phyloP scores from a whole-genome alignment of 2,888 invertebrate species.

The Gastrophysa polygoni region DNA sequence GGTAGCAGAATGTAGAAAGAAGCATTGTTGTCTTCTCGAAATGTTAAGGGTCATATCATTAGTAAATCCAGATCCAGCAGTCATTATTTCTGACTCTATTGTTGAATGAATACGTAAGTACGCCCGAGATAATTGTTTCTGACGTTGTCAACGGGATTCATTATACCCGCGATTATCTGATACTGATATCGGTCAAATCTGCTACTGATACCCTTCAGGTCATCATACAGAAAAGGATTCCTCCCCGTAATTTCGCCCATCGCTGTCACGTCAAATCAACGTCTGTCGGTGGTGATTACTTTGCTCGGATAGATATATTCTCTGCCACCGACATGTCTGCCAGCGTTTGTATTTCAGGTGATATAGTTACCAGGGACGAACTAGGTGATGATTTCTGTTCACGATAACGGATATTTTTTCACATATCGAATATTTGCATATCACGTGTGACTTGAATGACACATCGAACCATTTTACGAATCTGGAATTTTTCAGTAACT shows the following conservation, averaged over 20 bases:
- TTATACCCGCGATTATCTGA: constrained; percentile 10
- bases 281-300: constrained; percentile 7
- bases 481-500: no score
- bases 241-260: constrained; percentile 4
- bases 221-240: background rate
- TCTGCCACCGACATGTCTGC: background rate
- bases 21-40: no score
- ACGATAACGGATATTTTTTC: no score
- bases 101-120: no score
- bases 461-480: no score
- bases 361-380: background rate
- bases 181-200: constrained; percentile 8
- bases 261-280: constrained; percentile 10
- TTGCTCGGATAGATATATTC: background rate
- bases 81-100: no score
- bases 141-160: background rate
- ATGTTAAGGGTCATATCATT: no score
- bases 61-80: no score
- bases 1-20: no score
- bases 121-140: background rate
- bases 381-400: no score
- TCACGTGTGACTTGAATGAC: no score
- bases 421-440: no score
- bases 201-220: constrained; percentile 13
- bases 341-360: background rate